Evolutionary conservation across 2,888 invertebrate species (phyloP), one percentile per base, ranked within the genome.

Genomic region (Ophraella communa): DNA sequence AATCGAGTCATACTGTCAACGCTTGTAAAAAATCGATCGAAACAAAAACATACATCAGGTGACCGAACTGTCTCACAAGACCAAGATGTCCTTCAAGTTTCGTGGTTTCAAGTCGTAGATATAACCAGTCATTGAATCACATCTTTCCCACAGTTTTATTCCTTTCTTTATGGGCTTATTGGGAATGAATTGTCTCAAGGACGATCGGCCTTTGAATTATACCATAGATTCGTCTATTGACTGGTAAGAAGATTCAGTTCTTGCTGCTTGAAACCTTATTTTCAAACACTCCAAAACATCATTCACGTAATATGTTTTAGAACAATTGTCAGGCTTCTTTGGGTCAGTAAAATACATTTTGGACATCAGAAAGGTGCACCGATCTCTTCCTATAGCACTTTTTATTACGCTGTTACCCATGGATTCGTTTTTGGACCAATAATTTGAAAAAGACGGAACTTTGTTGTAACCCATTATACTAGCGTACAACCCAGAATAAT

Each of bases 281-380:
- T 27, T 30, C 3, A 7, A 21, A n/a, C 23, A 47, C n/a, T 21
- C 20, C 3, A 47, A 21, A n/a, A n/a, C n/a, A 47, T 47, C 23
- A 8, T 47, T 23, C n/a, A 47, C 20, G 11, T 47, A 47, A 21
- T 23, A 47, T 3, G 47, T 21, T 47, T 7, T 23, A 0, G 76
- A 77, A 67, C 69, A 69, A 55, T 69, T 72, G 66, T 49, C 68
- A 67, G 58, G 74, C 8, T 47, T 47, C 11, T 2, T 47, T 5
- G 23, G 47, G n/a, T 47, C n/a, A 47, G 11, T 47, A 10, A 21
- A 47, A 21, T 47, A 47, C 23, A 47, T 47, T 47, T 18, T 47
- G 23, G 30, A 27, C 17, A 30, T 0, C 17, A 51, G 17, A 30
- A 51, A 51, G 8, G 14, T 51, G n/a, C 20, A 51, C 10, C 17